Conservation (phyloP, 2,113 vertebrate genomes). For the pig (Sus scrofa) region T2T-Sscrofa CM000814.6:1637001-1637500, state of each 20-base stretch:
- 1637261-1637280: not conserved
- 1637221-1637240: not conserved
- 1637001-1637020: fast-evolving
- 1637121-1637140: not conserved
- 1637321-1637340: fast-evolving
- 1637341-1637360: not conserved
- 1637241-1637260: too few relatives aligned
- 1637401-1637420: not conserved
- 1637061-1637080: fast-evolving
- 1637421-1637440: not conserved
- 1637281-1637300: too few relatives aligned
- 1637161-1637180: not conserved
- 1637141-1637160: fast-evolving
- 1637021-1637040: fast-evolving
- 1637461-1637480: not conserved
- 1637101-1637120: not conserved
- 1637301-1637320: not conserved
- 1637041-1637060: too few relatives aligned
- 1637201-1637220: fast-evolving
- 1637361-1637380: fast-evolving
- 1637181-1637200: not conserved
- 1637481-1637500: not conserved
- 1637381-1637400: not conserved
- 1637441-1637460: too few relatives aligned
- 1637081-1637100: fast-evolving